phyloP scores from a whole-genome alignment of 2,113 vertebrate species.

The Apus apus region DNA sequence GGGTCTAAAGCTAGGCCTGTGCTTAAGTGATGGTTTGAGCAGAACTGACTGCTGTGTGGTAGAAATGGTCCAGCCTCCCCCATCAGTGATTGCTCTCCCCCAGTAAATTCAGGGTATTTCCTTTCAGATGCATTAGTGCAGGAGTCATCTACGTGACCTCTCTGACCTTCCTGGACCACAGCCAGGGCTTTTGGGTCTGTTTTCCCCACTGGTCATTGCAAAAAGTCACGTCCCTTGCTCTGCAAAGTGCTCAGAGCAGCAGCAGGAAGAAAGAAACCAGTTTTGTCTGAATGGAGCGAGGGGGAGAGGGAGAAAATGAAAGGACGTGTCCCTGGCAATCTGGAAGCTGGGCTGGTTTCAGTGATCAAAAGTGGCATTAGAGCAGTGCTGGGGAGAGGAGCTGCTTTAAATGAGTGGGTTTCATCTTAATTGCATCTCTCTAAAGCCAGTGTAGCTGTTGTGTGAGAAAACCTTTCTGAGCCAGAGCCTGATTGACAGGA shows the following conservation, averaged over 20 bases:
- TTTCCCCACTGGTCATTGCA: neutral
- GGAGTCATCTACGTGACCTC: neutral
- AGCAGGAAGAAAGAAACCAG: slow-evolving; percentile 1
- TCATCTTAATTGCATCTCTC: slow-evolving; percentile 54
- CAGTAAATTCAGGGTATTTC: neutral
- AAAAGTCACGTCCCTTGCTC: neutral
- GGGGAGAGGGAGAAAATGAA: slow-evolving; percentile 18
- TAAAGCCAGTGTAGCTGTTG: slow-evolving; percentile 8
- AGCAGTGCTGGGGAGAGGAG: neutral
- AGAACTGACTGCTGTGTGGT: neutral
- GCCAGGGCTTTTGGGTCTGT: neutral
- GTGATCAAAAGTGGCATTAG: slow-evolving; percentile 50
- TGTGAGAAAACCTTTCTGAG: neutral
- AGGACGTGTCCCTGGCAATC: neutral
- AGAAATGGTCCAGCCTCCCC: neutral
- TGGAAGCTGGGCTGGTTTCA: slow-evolving; percentile 10
- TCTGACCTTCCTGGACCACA: neutral
- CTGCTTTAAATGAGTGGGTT: slow-evolving; percentile 39
- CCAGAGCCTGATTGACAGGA: neutral
- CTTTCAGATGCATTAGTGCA: neutral
- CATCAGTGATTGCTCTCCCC: neutral
- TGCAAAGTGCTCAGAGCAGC: neutral
- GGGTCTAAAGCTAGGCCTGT: neutral
- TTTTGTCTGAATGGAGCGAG: neutral
- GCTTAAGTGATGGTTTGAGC: neutral